Percentiles rank a stretch among this genome's conserved stretches.
These are phyloP conservation scores for Casuarius casuarius DNA, from an alignment of 2,113 vertebrate species.

Conservation along the genomic window DNA sequence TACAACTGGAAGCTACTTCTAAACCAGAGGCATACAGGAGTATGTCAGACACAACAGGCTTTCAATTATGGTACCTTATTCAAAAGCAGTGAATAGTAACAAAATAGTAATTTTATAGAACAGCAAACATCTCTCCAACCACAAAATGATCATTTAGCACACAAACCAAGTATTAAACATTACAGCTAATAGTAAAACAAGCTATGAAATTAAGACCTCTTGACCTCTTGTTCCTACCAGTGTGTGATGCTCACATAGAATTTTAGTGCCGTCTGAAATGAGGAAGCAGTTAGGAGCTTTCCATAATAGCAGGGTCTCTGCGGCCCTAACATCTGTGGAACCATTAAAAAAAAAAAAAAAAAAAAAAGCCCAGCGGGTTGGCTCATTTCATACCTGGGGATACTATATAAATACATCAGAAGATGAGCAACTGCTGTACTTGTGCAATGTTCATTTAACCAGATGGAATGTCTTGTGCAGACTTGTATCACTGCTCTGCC, in stretches of 20 bases:
- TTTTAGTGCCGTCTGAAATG: not conserved
- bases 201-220: not conserved
- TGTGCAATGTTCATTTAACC: conserved; percentile 71
- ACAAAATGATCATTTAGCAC: not conserved
- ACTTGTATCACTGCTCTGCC: conserved; percentile 83
- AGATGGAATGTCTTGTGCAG: conserved; percentile 75
- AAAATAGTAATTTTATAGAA: not conserved
- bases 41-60: not conserved
- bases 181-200: not conserved
- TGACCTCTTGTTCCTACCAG: not conserved
- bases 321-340: not conserved
- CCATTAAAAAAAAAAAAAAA: not conserved
- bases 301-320: not conserved
- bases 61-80: not conserved
- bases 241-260: not conserved
- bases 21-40: not conserved
- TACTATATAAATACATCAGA: conserved; percentile 80
- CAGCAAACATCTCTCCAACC: not conserved
- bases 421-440: conserved; percentile 75
- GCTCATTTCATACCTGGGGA: conserved; percentile 75
- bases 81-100: not conserved
- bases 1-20: not conserved
- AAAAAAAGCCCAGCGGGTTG: not conserved
- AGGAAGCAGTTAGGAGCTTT: not conserved
- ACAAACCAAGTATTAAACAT: not conserved